These are phyloP conservation scores for Plecotus auritus DNA, from an alignment of 2,113 vertebrate species.

Conservation along the genomic window DNA sequence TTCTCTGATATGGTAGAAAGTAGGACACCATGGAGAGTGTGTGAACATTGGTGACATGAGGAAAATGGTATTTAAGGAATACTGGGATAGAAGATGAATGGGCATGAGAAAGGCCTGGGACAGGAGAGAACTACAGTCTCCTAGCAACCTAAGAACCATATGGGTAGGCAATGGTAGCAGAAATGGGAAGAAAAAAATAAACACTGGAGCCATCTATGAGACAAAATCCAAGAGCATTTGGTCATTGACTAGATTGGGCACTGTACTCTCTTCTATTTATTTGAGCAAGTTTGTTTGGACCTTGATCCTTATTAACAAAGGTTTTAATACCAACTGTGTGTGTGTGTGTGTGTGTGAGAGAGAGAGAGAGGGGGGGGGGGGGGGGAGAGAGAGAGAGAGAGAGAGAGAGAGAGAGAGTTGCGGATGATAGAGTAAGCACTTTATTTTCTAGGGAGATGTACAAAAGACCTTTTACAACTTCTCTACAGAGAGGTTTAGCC, in stretches of 20 bases:
- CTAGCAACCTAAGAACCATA: neutral
- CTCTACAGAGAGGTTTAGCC: neutral
- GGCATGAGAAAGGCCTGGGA: neutral
- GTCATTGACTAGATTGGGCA: neutral
- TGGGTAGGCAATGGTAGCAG: neutral
- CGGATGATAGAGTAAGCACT: neutral
- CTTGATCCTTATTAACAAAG: neutral
- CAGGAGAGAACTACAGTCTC: neutral
- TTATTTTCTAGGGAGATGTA: neutral
- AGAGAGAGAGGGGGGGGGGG: neutral
- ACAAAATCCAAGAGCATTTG: neutral
- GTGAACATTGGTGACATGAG: neutral
- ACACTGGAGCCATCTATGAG: neutral
- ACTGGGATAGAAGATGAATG: neutral
- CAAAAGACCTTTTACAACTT: neutral
- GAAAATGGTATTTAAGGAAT: neutral
- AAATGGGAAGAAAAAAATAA: neutral
- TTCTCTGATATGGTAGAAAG: neutral
- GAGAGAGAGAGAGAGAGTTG: too few species aligned
- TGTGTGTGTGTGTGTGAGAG: neutral
- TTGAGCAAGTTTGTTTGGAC: neutral
- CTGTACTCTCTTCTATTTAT: neutral
- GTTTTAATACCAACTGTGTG: neutral
- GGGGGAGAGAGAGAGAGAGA: too few species aligned
- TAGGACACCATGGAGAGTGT: neutral